Base-by-base conservation (phyloP, 2,113 vertebrate genomes). In the Apodemus speciosus region DNA sequence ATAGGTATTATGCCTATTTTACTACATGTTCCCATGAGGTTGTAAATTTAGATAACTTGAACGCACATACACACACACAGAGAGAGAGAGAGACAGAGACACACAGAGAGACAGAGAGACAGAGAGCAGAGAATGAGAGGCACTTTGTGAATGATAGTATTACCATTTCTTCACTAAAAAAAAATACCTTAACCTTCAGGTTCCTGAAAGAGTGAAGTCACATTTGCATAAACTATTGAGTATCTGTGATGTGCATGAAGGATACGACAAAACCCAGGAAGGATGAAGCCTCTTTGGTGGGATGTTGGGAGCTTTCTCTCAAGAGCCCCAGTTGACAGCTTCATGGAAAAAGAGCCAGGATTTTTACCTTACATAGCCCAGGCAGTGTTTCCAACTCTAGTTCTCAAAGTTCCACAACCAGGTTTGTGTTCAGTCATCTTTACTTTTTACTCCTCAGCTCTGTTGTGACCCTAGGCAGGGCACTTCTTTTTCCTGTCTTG, bases 351-450 rank as follows among this genome's bases (percentile, higher is more conserved):
- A 66, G 30, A 60, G 60, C 18, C 77, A 62, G 32, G n/a, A 32
- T 35, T 91, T n/a, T 92, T 85, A 35, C 49, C 88, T 96, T 79
- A 40, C 40, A 53, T 4, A 88, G 64, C 25, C 85, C 32, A 91
- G 49, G 21, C 38, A 84, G 49, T 16, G 38, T 7, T 83, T 94
- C 86, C 90, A 92, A 69, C 14, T 25, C 8, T 68, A 85, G 62
- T 66, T 85, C 20, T 49, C 49, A 69, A 64, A 72, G 15, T 35
- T 95, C 64, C 69, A 53, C 51, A 53, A 35, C 83, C 85, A 91
- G 75, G 20, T 64, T 46, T 79, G 43, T 84, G 53, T 85, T 95
- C 53, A 81, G 13, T 90, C 72, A 46, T 40, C 64, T 94, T 73
- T 38, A 2, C 85, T 85, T 53, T 38, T 35, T 40, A 32, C 69